Base-by-base conservation (phyloP, 1,140 invertebrate species). In the Trinorchestia longiramus region DNA sequence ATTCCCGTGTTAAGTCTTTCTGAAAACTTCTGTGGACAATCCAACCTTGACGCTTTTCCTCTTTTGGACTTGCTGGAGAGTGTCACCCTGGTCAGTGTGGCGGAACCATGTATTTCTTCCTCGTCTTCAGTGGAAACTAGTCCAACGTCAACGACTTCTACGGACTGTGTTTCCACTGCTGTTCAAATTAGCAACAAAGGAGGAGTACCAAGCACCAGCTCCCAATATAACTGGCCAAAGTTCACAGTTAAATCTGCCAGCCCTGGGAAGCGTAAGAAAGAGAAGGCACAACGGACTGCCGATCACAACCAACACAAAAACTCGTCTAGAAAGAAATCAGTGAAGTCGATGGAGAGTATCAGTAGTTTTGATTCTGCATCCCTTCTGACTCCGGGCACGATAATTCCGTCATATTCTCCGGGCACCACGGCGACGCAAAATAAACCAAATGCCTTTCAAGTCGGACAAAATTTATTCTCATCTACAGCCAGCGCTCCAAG, bases 51-150 rank as follows among this genome's bases (percentile, higher is more conserved):
- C 43, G 92, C 92, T 4, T 43, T 94, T 0, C 44, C 92, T 43
- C 92, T 94, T n/a, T 45, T 94, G 17, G 92, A 94, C 92, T n/a
- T 94, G 43, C 44, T 94, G 0, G 92, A 94, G 44, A 94, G 92
- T 94, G 92, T 43, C 40, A 94, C 92, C 47, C 3, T 94, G 11
- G 44, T 45, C 62, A 77, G 62, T 36, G 62, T 23, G 36, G 62
- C 62, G 3, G 62, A 77, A 36, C 62, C 62, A 23, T 11, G 15
- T 1, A 23, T 77, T 36, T 77, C 62, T 77, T 77, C 62, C 36
- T 11, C 62, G 8, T 77, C 62, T 3, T 11, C 15, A 3, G 28
- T 77, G 62, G 28, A 23, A 11, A 77, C 62, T 11, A 77, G 62
- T 36, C 15, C 62, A 23, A 28, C 62, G 62, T 23, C 62, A 23